Conservation (phyloP, 2,113 vertebrate genomes). For the Paralichthys olivaceus region DNA sequence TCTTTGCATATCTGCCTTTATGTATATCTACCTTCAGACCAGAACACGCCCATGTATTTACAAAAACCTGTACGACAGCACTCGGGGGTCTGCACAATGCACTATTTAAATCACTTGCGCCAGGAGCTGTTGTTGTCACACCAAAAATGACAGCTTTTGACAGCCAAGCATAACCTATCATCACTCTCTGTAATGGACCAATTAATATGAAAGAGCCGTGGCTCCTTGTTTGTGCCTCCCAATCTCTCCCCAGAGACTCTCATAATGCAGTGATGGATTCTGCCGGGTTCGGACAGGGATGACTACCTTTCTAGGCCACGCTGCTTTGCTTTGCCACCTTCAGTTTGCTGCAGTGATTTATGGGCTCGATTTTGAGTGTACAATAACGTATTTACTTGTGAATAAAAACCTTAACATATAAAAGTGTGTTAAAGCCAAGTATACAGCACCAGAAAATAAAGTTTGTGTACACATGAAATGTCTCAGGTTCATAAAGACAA, state of each 20-base stretch:
- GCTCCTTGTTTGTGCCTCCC: conserved; percentile 35
- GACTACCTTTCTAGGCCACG: conserved; percentile 79
- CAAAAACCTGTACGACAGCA: conserved; percentile 32
- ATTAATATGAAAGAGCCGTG: conserved; percentile 70
- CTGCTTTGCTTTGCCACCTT: conserved; percentile 65
- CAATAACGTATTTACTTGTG: conserved; percentile 50
- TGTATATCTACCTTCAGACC: not conserved
- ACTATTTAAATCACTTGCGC: conserved; percentile 66
- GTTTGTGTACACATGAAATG: not conserved
- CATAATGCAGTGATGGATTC: conserved; percentile 73
- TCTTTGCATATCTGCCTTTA: not conserved
- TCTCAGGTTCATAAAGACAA: no score
- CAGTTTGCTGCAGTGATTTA: conserved; percentile 75
- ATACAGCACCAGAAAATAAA: not conserved
- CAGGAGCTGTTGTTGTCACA: conserved; percentile 57
- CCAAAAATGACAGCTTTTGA: conserved; percentile 65
- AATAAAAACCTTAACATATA: conserved; percentile 17
- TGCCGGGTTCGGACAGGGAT: conserved; percentile 69
- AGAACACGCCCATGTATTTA: conserved; percentile 22
- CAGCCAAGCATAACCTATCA: conserved; percentile 69
- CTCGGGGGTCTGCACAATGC: conserved; percentile 24
- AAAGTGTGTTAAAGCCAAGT: not conserved
- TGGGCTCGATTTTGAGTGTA: conserved; percentile 69
- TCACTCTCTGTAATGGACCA: conserved; percentile 73
- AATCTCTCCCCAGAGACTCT: conserved; percentile 64